Evolutionary conservation across 2,888 invertebrate species (phyloP).

Genomic region (Papilio elwesi): DNA sequence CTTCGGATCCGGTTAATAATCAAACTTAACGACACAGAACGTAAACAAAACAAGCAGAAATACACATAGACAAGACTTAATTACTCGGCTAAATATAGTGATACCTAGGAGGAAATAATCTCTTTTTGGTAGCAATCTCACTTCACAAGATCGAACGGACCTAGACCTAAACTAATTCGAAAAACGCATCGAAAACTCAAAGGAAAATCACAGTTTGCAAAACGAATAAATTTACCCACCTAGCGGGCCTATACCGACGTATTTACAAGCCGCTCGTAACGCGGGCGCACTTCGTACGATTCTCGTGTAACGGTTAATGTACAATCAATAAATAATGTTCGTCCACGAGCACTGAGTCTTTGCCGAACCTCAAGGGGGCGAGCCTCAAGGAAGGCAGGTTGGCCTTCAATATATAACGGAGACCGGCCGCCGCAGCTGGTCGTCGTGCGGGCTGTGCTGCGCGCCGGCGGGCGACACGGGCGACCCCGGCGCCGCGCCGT

Average conservation of each 20-base stretch:
- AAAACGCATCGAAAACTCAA: conserved; percentile 70
- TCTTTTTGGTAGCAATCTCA: conserved; percentile 84
- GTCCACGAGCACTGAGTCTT: conserved; percentile 62
- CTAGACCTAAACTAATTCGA: conserved; percentile 65
- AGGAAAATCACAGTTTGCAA: conserved; percentile 79
- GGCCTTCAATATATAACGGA: conserved; percentile 88
- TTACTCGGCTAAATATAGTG: conserved; percentile 66
- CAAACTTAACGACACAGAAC: conserved; percentile 69
- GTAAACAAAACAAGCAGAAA: conserved; percentile 56
- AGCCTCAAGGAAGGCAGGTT: conserved; percentile 74
- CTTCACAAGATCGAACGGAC: conserved; percentile 68
- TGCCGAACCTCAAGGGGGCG: conserved; percentile 61
- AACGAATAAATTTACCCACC: conserved; percentile 58
- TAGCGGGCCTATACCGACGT: conserved; percentile 60
- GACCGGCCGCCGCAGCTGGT: conserved; percentile 87
- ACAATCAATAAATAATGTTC: conserved; percentile 75
- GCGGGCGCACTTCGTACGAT: conserved; percentile 65
- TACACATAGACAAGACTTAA: conserved; percentile 55
- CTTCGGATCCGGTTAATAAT: conserved; percentile 50
- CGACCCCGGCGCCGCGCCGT: conserved; percentile 76
- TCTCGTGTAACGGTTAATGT: conserved; percentile 59
- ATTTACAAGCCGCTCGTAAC: conserved; percentile 78
- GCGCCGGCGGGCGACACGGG: conserved; percentile 76
- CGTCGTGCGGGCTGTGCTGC: conserved; percentile 81
- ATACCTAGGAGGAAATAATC: conserved; percentile 74